Conservation (phyloP, 2,113 vertebrate species). For the Lucifuga dentata region DNA sequence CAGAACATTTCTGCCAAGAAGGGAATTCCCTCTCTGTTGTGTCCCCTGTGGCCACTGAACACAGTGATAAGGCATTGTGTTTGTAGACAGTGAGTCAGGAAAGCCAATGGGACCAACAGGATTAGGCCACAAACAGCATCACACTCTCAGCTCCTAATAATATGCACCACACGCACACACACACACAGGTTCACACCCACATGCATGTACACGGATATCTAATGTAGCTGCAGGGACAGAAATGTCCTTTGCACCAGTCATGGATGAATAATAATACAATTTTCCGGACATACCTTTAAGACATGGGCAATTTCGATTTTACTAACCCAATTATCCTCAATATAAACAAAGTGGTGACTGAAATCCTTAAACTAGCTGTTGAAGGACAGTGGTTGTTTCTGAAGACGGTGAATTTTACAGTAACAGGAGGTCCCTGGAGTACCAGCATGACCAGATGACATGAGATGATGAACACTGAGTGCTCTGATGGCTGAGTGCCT, state of each 20-base stretch:
- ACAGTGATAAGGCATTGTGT: conserved; percentile 43
- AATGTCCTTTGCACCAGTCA: conserved; percentile 34
- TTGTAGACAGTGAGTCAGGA: conserved; percentile 32
- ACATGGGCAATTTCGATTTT: conserved; percentile 4
- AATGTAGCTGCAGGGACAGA: conserved; percentile 8
- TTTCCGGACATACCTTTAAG: conserved; percentile 8
- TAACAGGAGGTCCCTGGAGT: conserved; percentile 39
- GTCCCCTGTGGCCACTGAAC: conserved; percentile 16
- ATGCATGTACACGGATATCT: background rate
- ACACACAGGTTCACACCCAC: conserved; percentile 12
- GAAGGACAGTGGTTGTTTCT: conserved; percentile 11
- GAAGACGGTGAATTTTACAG: conserved; percentile 30
- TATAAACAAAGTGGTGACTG: conserved; percentile 22
- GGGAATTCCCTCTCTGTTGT: conserved; percentile 44
- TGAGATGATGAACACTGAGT: conserved; percentile 57
- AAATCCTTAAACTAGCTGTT: conserved; percentile 13
- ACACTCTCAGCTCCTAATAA: conserved; percentile 23
- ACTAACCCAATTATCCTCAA: conserved; percentile 5
- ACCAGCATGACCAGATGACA: conserved; percentile 51
- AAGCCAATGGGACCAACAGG: conserved; percentile 21
- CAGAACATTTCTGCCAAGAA: conserved; percentile 52
- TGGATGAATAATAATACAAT: conserved; percentile 8
- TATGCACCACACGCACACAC: conserved; percentile 20
- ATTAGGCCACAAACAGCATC: conserved; percentile 34
- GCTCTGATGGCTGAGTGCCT: conserved; percentile 30